A percentile compares a stretch with the other conserved stretches of the same genome.
Conservation (phyloP, 2,113 vertebrate genomes). For the Pollachius pollachius region DNA sequence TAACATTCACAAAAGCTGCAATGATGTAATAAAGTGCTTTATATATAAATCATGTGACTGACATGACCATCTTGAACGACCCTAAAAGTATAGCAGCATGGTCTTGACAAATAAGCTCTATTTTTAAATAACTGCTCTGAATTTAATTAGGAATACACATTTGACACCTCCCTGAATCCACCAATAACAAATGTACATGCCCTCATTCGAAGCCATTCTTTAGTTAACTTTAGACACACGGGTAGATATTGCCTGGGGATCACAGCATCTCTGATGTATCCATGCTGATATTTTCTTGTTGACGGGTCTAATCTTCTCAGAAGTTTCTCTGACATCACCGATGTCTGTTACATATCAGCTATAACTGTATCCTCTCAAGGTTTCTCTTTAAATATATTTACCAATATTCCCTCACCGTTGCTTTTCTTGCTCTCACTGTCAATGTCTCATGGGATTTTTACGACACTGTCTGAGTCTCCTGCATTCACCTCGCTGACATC, state of each 20-base stretch:
- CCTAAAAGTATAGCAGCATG: background rate
- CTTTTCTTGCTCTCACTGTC: background rate
- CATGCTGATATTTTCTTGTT: background rate
- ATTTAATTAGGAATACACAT: no score
- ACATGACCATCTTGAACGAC: background rate
- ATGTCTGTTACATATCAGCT: background rate
- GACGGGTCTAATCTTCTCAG: background rate
- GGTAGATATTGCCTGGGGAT: no score
- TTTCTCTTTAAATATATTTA: no score
- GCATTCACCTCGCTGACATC: conserved; percentile 53
- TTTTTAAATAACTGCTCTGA: no score
- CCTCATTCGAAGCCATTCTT: no score
- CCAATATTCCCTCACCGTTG: no score
- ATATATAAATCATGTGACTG: background rate
- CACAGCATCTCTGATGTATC: background rate
- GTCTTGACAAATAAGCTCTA: background rate
- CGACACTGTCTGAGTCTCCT: conserved; percentile 22
- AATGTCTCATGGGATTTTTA: conserved; percentile 1
- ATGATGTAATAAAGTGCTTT: conserved; percentile 53
- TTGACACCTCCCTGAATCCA: background rate
- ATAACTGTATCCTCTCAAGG: background rate
- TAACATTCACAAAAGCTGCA: conserved; percentile 17
- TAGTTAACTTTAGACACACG: no score
- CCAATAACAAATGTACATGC: no score
- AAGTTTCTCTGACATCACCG: background rate